Evolutionary conservation across 1,140 invertebrate genomes (phyloP).

Genomic region (Ericerus pela): DNA sequence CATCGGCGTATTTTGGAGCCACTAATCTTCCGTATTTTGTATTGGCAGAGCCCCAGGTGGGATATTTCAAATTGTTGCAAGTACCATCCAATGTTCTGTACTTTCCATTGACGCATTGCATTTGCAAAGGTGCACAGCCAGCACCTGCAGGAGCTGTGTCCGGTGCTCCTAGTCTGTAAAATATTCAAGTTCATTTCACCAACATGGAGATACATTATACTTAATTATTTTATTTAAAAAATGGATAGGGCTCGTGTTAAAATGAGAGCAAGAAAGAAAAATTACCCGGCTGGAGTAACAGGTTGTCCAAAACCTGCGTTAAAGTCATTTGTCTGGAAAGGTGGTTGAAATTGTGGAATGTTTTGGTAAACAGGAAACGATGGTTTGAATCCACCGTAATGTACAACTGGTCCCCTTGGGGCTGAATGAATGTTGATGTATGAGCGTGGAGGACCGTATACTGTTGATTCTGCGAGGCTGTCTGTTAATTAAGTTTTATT

Average conservation of each 20-base stretch:
- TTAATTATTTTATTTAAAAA: background rate
- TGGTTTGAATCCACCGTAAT: conserved; percentile 1
- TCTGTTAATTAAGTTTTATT: background rate
- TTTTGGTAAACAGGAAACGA: background rate
- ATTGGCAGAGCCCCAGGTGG: conserved; percentile 54
- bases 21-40: conserved; percentile 61
- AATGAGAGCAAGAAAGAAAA: too few species aligned
- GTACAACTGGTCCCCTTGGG: background rate
- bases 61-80: conserved; percentile 65
- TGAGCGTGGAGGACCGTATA: conserved; percentile 1
- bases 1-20: conserved; percentile 64
- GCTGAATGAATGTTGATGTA: background rate
- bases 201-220: too few species aligned
- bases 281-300: background rate
- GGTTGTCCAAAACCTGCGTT: background rate
- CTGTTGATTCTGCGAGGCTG: background rate
- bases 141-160: conserved; percentile 10
- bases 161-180: conserved; percentile 13
- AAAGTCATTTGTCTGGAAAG: background rate
- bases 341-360: background rate
- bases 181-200: background rate
- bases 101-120: conserved; percentile 37
- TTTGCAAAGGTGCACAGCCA: conserved; percentile 7
- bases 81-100: conserved; percentile 68
- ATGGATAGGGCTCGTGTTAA: background rate